These are phyloP conservation scores for Rhinopomastus cyanomelas DNA, from an alignment of 2,113 vertebrate species.

Conservation along the genomic window DNA sequence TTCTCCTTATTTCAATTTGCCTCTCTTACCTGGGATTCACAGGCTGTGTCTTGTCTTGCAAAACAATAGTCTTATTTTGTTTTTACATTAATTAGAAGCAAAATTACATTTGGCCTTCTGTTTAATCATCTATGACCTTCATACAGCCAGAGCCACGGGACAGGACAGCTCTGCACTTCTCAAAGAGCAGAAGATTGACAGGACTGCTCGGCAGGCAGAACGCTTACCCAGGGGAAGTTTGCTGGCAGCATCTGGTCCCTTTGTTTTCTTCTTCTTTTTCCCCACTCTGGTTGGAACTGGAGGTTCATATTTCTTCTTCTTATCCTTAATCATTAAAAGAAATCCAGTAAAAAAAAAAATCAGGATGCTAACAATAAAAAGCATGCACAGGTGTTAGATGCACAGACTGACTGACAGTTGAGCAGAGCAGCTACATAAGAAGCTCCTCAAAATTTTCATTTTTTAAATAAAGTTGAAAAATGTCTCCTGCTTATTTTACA, in stretches of 20 bases:
- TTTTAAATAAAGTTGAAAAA: not conserved
- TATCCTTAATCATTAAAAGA: conserved; percentile 79
- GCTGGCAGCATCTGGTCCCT: conserved; percentile 97
- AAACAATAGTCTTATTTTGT: not conserved
- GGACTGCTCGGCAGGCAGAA: not conserved
- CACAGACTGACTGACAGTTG: not conserved
- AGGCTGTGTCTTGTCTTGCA: too few relatives aligned
- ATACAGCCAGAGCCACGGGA: fast-evolving
- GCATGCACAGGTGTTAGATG: fast-evolving
- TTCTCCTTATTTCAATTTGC: not conserved
- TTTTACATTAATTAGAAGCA: not conserved
- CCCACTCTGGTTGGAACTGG: conserved; percentile 98
- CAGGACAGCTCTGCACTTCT: not conserved
- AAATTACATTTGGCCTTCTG: not conserved
- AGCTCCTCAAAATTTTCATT: not conserved
- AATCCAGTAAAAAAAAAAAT: not conserved
- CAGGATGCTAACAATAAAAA: not conserved
- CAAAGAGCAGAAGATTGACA: fast-evolving
- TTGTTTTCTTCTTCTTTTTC: conserved; percentile 97
- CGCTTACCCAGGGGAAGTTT: conserved; percentile 91
- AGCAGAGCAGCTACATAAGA: not conserved
- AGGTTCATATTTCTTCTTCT: conserved; percentile 99
- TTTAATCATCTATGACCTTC: not conserved
- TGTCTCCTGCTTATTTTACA: not conserved
- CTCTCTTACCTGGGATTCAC: not conserved